Base-by-base conservation (phyloP, 2,113 vertebrate genomes). In the Rhineura floridana region DNA sequence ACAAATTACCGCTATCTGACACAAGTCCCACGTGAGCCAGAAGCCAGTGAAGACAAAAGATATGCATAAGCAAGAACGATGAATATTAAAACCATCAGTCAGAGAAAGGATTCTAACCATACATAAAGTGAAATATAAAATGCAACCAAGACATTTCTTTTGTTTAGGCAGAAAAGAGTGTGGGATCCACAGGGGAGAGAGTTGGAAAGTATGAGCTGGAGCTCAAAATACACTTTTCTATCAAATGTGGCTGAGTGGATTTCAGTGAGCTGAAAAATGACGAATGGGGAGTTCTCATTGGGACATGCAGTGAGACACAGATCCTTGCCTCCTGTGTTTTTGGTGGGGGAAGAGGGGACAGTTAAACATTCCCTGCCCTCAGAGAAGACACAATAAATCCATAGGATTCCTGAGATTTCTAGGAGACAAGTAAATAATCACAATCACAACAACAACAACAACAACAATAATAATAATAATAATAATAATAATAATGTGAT, bases 1-100 rank as follows among this genome's bases (percentile, higher is more conserved):
- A 92, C 90, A 93, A 96, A 96, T 95, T 94, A 94, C n/a, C 88
- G 89, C 87, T 89, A 92, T 85, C 90, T 95, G 88, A 93, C 89
- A 93, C 62, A 91, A 93, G 92, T 86, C 85, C 89, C 89, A 91
- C 55, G 0, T 69, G 76, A 79, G 87, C 81, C 87, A 85, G 69
- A 91, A 94, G 82, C 39, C 70, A 87, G 92, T 85, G 75, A 93
- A 92, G 63, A 84, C 67, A 88, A 87, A 87, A 93, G 91, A 93
- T 50, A n/a, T 25, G 86, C 55, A 59, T 17, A 90, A 88, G 80
- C 23, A 90, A 65, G 90, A 83, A 0, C 17, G 30, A 93, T 93
- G 83, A 93, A 91, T 96, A 95, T 94, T 92, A 91, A 93, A 93
- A 84, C 30, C 89, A 75, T 95, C 80, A 73, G 48, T 95, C 90